A percentile compares a stretch with the other conserved stretches of the same genome.
These are phyloP conservation scores for Catotricha subobsoleta DNA, from an alignment of 2,888 invertebrate species.

Conservation along the genomic window DNA sequence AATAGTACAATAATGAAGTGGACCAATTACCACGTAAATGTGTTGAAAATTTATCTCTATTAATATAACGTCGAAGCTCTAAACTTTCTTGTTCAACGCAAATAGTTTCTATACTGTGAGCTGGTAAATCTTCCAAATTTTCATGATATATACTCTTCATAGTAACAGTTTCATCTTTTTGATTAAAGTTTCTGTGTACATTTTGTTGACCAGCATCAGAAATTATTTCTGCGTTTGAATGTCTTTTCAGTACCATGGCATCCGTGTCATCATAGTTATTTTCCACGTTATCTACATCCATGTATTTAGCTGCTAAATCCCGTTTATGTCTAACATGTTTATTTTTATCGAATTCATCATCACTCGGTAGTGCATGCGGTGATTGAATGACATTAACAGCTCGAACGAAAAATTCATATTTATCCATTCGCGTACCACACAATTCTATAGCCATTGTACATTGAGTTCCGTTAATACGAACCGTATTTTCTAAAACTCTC, in stretches of 20 bases:
- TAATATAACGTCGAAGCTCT: background rate
- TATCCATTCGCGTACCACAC: constrained; percentile 3
- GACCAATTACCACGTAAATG: constrained; percentile 6
- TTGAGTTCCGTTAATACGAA: constrained; percentile 3
- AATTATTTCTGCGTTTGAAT: constrained; percentile 15
- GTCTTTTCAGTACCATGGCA: constrained; percentile 9
- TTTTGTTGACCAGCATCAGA: background rate
- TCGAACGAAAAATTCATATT: constrained; percentile 8
- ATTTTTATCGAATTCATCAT: background rate
- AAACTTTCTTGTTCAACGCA: constrained; percentile 6
- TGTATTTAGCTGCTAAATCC: background rate
- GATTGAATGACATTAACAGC: constrained; percentile 10
- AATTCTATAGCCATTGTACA: constrained; percentile 4
- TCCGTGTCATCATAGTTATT: background rate
- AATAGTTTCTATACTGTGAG: too few species aligned
- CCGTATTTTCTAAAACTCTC: background rate
- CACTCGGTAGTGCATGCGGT: background rate
- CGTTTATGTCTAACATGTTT: background rate
- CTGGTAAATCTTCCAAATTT: too few species aligned
- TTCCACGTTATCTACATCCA: background rate
- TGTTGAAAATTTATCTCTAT: constrained; percentile 4
- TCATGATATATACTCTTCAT: too few species aligned
- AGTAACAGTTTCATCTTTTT: background rate
- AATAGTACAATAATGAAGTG: background rate
- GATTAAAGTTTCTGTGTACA: too few species aligned